Base-by-base conservation (phyloP, 2,888 invertebrate species). In the Coremacera marginata region DNA sequence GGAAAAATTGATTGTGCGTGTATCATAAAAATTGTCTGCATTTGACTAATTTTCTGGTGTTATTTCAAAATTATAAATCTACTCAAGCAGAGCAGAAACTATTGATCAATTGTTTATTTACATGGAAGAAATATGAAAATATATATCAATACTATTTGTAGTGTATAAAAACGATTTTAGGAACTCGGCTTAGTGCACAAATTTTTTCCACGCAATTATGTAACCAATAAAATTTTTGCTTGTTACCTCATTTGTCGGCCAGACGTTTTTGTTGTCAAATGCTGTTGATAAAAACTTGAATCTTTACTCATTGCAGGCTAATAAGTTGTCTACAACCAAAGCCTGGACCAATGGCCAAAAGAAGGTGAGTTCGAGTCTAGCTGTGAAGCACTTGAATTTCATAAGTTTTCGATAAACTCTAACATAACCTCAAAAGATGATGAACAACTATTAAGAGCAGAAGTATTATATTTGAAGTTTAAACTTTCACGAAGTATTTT, bases 281-380 rank as follows among this genome's bases (percentile, higher is more conserved):
- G 16, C 4, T 52, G 7, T 27, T 62, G 63, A 27, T 9, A 9
- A 70, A 75, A 27, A 60, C 57, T 68, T 77, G 19, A 72, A 80
- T 78, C 70, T 73, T 78, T 82, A 83, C 81, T 77, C 89, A 92
- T 84, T 91, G 19, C 82, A 96, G 95, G 92, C 93, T 84, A 93
- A 92, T 90, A 93, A 93, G 88, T 93, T 94, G 90, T 94, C 95
- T 80, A 94, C 95, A 82, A 89, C 93, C 82, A 93, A 92, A 89
- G 93, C 93, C 90, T 95, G 95, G 95, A 92, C 94, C 82, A 93
- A 91, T 89, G 93, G 93, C 88, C 93, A 93, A 86, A 95, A 95
- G 93, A 91, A 93, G 91, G 96, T 95, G 90, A 86, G 86, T 84
- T 73, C 11, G 3, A 67, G 49, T 51, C 49, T n/a, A 31, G 0